A percentile compares a stretch with the other conserved stretches of the same genome.
phyloP scores from a whole-genome alignment of 2,113 vertebrate species.

The Psettodes erumei region DNA sequence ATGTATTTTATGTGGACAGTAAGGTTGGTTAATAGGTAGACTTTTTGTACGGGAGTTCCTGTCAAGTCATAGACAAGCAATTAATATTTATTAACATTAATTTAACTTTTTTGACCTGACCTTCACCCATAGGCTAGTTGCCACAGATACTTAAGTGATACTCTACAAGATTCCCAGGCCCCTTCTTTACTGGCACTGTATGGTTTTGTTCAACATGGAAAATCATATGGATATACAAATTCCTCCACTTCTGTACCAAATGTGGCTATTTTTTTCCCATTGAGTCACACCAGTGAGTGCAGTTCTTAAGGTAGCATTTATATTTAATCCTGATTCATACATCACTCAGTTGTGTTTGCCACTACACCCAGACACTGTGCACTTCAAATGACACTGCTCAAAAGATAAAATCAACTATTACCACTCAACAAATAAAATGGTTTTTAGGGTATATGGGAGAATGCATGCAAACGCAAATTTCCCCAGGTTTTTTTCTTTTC shows the following conservation, averaged over 20 bases:
- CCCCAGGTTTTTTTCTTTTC: not conserved
- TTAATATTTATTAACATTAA: no score
- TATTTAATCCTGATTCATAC: not conserved
- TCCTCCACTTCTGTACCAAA: not conserved
- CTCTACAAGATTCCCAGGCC: not conserved
- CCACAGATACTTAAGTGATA: not conserved
- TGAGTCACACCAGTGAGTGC: no score
- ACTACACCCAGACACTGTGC: not conserved
- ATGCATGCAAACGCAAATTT: no score
- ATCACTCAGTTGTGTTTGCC: not conserved
- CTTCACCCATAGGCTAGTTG: not conserved
- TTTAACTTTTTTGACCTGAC: no score
- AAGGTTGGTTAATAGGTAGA: not conserved
- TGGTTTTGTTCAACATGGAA: not conserved
- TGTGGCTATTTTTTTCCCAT: no score
- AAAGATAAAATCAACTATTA: constrained; percentile 2
- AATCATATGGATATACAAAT: not conserved
- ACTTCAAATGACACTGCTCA: not conserved
- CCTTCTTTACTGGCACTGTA: not conserved
- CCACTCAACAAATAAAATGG: constrained; percentile 15
- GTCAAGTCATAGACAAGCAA: not conserved
- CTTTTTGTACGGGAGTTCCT: not conserved
- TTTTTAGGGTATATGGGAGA: constrained; percentile 21
- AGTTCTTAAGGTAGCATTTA: not conserved
- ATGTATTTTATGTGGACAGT: not conserved